Evolutionary conservation across 2,888 invertebrate species (phyloP).

Genomic region (Drosophila nr. fundita): DNA sequence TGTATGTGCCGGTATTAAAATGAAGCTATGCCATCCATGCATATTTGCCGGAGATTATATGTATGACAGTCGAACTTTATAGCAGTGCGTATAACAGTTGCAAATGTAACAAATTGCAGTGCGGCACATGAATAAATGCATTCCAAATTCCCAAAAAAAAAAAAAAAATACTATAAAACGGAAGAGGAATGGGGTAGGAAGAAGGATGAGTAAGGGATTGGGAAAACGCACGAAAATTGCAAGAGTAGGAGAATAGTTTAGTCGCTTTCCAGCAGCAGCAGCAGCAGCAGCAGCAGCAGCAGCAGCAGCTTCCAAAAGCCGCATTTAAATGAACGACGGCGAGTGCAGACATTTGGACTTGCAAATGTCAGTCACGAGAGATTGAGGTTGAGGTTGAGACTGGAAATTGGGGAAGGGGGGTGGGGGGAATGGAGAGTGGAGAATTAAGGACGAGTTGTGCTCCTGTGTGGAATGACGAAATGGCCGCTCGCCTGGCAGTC

Average conservation of each 20-base stretch:
- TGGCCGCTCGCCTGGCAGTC: constrained; percentile 59
- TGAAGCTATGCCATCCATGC: constrained; percentile 33
- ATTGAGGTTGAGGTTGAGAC: constrained; percentile 23
- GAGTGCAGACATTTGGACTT: constrained; percentile 71
- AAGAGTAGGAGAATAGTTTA: constrained; percentile 49
- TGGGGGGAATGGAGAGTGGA: not conserved
- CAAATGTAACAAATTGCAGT: constrained; percentile 64
- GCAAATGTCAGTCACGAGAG: constrained; percentile 68
- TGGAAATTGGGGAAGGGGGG: not conserved
- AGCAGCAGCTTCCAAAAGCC: constrained; percentile 36
- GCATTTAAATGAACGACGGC: constrained; percentile 74
- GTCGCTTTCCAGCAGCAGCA: constrained; percentile 18
- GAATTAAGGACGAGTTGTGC: not conserved
- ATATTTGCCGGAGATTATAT: constrained; percentile 31
- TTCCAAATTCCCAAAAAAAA: constrained; percentile 38
- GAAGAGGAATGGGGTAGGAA: constrained; percentile 4
- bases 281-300: constrained; percentile 14
- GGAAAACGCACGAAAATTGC: constrained; percentile 54
- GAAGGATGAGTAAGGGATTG: constrained; percentile 18
- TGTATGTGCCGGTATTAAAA: constrained; percentile 57
- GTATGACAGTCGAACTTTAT: constrained; percentile 24
- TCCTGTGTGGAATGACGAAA: constrained; percentile 67
- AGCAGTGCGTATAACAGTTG: constrained; percentile 26
- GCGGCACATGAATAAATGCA: constrained; percentile 70
- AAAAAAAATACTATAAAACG: not conserved